Percentiles rank a stretch among this genome's conserved stretches.
Evolutionary conservation across 1,140 invertebrate genomes (phyloP).

Genomic region (Harpegnathos saltator): DNA sequence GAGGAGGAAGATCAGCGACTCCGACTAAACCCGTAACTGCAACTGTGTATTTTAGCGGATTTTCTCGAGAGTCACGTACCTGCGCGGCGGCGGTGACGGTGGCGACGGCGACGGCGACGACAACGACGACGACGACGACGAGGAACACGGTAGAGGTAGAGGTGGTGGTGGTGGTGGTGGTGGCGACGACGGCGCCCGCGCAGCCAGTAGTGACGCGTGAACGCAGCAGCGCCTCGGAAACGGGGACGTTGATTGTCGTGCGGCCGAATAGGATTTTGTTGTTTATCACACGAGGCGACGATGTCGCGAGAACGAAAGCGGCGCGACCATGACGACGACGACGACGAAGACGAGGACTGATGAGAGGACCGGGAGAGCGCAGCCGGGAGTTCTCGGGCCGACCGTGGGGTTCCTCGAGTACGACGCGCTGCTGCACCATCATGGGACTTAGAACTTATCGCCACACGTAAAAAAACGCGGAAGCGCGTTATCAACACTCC

Average conservation of each 20-base stretch:
- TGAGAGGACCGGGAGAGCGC: no score
- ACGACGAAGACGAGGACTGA: no score
- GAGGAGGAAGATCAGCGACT: no score
- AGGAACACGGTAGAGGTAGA: no score
- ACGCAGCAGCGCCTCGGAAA: slow-evolving; percentile 5
- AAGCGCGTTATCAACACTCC: slow-evolving; percentile 50
- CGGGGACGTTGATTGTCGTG: background rate
- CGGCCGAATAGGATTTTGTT: no score
- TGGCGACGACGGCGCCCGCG: background rate
- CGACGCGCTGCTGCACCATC: slow-evolving; percentile 18
- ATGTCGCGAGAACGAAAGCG: no score
- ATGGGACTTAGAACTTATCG: slow-evolving; percentile 18
- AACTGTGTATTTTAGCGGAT: background rate
- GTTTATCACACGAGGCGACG: no score
- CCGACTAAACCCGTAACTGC: background rate
- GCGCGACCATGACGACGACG: no score
- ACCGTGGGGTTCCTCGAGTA: background rate
- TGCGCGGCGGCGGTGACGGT: background rate
- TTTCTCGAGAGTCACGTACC: background rate
- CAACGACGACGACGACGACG: background rate
- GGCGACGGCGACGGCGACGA: background rate
- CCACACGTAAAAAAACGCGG: slow-evolving; percentile 17
- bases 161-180: background rate
- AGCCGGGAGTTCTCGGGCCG: no score
- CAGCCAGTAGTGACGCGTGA: slow-evolving; percentile 29